Conservation (phyloP, 2,888 invertebrate genomes). For the Ptychoptera albimana region DNA sequence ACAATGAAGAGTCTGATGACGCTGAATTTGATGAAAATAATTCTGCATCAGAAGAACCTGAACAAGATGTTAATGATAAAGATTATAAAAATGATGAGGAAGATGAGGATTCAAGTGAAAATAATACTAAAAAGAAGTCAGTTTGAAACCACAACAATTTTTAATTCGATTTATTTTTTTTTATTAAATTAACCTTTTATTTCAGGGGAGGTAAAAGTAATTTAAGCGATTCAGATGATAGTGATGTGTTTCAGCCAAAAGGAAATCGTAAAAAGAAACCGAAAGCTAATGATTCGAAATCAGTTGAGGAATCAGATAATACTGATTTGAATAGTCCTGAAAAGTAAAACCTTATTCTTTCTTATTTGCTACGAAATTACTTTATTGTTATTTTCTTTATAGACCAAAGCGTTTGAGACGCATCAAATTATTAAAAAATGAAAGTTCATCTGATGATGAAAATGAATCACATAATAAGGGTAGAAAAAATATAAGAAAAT, state of each 20-base stretch:
- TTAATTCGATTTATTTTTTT: no score
- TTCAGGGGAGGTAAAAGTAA: neutral
- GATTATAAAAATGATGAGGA: no score
- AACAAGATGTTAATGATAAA: no score
- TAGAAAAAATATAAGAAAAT: conserved; percentile 41
- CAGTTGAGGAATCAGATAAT: conserved; percentile 4
- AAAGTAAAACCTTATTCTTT: conserved; percentile 24
- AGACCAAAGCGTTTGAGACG: neutral
- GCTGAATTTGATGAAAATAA: no score
- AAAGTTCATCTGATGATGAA: conserved; percentile 28
- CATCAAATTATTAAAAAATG: conserved; percentile 3
- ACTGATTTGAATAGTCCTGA: conserved; percentile 14
- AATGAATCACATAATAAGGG: conserved; percentile 22
- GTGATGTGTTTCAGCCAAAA: conserved; percentile 1
- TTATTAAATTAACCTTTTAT: neutral
- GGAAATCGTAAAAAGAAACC: conserved; percentile 4
- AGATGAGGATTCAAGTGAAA: no score
- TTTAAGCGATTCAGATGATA: conserved; percentile 1
- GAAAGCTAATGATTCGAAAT: neutral
- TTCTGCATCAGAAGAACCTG: no score
- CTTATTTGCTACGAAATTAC: conserved; percentile 10
- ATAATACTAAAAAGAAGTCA: no score
- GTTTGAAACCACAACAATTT: no score
- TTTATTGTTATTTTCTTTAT: conserved; percentile 7
- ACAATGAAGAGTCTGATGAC: no score